These are phyloP conservation scores for Drosophila pegasa DNA, from an alignment of 2,888 invertebrate species.

Conservation along the genomic window DNA sequence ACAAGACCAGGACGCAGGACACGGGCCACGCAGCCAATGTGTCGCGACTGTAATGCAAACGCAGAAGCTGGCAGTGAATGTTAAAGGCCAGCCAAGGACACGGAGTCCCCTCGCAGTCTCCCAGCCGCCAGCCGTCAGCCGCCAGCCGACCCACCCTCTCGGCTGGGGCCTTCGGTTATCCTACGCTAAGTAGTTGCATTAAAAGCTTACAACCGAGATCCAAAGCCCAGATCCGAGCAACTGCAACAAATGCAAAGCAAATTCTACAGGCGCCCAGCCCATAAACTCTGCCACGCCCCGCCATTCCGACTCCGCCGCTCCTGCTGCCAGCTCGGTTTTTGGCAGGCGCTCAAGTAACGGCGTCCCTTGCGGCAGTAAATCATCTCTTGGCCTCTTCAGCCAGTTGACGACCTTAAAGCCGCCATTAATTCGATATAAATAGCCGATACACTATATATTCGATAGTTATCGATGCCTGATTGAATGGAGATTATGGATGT, in stretches of 20 bases:
- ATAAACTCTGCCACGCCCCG: conserved; percentile 32
- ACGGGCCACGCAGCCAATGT: conserved; percentile 60
- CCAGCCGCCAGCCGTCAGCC: not conserved
- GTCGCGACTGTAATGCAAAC: conserved; percentile 54
- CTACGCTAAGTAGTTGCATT: conserved; percentile 76
- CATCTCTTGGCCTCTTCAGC: conserved; percentile 35
- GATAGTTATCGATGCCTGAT: conserved; percentile 1
- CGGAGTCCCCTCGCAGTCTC: conserved; percentile 21
- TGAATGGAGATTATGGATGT: too few relatives aligned
- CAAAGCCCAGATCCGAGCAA: conserved; percentile 53
- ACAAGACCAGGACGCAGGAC: conserved; percentile 9
- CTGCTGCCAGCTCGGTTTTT: conserved; percentile 27
- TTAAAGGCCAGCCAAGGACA: conserved; percentile 72
- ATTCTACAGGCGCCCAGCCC: conserved; percentile 26
- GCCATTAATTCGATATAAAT: conserved; percentile 8
- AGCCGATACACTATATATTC: not conserved
- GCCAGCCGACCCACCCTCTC: not conserved
- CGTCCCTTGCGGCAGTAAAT: conserved; percentile 53
- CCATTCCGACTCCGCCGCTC: not conserved
- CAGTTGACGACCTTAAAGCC: conserved; percentile 38
- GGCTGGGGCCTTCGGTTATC: conserved; percentile 10
- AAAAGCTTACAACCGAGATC: conserved; percentile 60
- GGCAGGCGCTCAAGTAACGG: conserved; percentile 66
- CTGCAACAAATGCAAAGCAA: conserved; percentile 61
- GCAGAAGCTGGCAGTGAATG: conserved; percentile 50